Evolutionary conservation across 2,888 invertebrate genomes (phyloP), one percentile per base, ranked within the genome.

Genomic region (Pheosia tremula): DNA sequence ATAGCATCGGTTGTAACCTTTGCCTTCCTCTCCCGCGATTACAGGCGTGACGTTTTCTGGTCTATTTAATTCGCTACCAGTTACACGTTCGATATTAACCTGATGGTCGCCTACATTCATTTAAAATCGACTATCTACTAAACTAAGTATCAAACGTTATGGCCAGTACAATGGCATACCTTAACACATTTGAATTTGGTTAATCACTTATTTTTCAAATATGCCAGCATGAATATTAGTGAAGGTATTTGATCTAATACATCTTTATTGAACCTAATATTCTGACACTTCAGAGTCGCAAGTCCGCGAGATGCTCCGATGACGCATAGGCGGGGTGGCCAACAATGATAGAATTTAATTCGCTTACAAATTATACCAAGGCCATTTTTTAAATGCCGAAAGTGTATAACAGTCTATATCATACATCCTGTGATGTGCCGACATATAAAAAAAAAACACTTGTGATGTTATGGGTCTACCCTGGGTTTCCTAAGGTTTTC

Each of bases 341-440:
- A 61, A 62, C 64, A 66, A 64, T 67, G 67, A 71, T 78, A 69
- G 71, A 79, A 79, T 80, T 81, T 69, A 79, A 81, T 78, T 79
- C 72, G 66, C 72, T 74, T 68, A 69, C 75, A 77, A 79, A 80
- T 80, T 79, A 77, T 75, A 68, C 66, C 75, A 81, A 82, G 81
- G 83, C 68, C 73, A 55, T 68, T 75, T 64, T 24, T 1, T 45
- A 54, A 58, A 50, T 24, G 45, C 59, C 50, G 60, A 56, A 56
- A 41, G 4, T 41, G 13, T 8, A 47, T 24, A 24, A 24, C 9
- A 47, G 5, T n/a, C n/a, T 9, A n/a, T 47, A n/a, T 47, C 0
- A 47, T n/a, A n/a, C 47, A 4, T 8, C 45, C 5, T 11, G 45
- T n/a, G 7, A 10, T 47, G 8, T 47, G 24, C 24, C 24, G 24